Evolutionary conservation across 92 coral and sea anemone species (phyloP), one percentile per base, ranked within the genome.

Genomic region (Epizoanthus stellaris): DNA sequence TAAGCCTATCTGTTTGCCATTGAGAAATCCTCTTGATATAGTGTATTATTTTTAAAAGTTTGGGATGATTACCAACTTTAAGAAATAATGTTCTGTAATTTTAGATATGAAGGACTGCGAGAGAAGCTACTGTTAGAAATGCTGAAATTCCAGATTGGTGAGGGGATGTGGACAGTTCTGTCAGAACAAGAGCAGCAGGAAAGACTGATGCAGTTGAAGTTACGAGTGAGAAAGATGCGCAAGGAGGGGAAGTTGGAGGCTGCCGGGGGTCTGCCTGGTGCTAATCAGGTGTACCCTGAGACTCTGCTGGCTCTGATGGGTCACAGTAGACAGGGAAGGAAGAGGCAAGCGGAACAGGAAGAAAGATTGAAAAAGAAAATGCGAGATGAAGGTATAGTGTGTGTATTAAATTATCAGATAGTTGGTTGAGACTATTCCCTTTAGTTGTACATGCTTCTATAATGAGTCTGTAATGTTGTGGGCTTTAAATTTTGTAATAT

Each of bases 111-210:
- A 54, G 76, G 83, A n/a, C 84, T 96, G 34, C 92, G 99, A 81
- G 94, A 91, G 53, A 92, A 86, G 56, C 94, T 96, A 1, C 91
- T 96, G 3, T 49, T 88, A 59, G 95, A 94, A 68, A 91, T 90
- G 96, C 90, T 96, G 66, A 90, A 87, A 73, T 73, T 86, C 52
- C 93, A 94, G n/a, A 63, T 93, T 63, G 99, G 99, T 0, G 98
- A 96, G 75, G 99, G 99, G 16, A 96, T 96, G 97, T 96, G 99
- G 99, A 88, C 93, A 4, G 99, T 94, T 0, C 88, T 96, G 42
- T 93, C 99, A 10, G 89, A 87, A 17, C 85, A 89, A 20, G 99
- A 96, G n/a, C 99, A 94, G 54, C 91, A 87, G 2, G 98, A 94
- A 68, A 90, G 97, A 34, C 84, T 94, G 38, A 70, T 89, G 75